Base-by-base conservation (phyloP, 2,888 invertebrate genomes). In the Creontiades dilutus region DNA sequence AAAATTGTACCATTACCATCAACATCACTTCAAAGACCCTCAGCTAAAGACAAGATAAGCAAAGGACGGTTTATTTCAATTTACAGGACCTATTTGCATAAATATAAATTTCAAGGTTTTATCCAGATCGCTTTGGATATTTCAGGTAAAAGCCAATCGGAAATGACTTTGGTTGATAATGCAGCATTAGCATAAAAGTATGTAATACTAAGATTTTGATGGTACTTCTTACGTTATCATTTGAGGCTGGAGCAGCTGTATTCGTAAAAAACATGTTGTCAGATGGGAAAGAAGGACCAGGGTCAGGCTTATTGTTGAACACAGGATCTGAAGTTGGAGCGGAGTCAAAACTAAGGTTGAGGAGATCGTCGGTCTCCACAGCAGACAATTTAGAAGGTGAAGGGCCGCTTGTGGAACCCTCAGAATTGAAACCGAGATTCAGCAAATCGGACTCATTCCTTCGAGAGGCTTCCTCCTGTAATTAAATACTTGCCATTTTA, bases 361-460 rank as follows among this genome's bases (percentile, higher is more conserved):
- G 89, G 47, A 91, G 78, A 57, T 90, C 86, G 7, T 80, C 89
- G 12, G 88, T 91, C 52, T 91, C 91, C 37, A 88, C 90, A 4
- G 85, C 14, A 16, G 61, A 61, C 19, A 76, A 28, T 47, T 86
- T 76, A 19, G 68, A 52, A 12, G 80, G 86, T n/a, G 37, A 37
- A 37, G 76, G 55, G 13, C 85, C 28, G 27, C 48, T 19, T 37
- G 68, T 28, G 0, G 37, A 23, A 19, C 46, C 46, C 78, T 61
- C 85, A 46, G 61, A 46, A 47, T 61, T 85, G 28, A 46, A 61
- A 4, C 85, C 85, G 16, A 86, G 55, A 75, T 75, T 75, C n/a
- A 86, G 55, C 48, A 86, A 23, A 46, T 86, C 86, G 23, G 28
- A 19, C 2, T 9, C 68, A 61, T 28, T 28, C 13, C 47, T 28